Conservation (phyloP, 2,888 invertebrate species). For the Arrhopalites spinosus region DNA sequence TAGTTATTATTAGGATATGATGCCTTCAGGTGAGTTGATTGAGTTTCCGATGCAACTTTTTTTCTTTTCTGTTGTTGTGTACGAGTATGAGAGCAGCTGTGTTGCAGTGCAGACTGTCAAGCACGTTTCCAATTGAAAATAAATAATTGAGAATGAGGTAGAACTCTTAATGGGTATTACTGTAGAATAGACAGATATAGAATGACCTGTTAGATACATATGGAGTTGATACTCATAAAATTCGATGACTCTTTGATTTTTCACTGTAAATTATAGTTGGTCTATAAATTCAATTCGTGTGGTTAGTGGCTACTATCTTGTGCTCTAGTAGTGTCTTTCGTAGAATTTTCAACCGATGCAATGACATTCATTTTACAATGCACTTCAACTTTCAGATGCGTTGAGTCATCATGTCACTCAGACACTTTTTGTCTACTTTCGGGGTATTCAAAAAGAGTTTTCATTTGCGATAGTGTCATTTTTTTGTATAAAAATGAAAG, state of each 20-base stretch:
- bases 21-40: not conserved
- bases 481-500: too few species aligned
- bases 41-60: not conserved
- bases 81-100: not conserved
- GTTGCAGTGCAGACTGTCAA: not conserved
- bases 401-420: too few species aligned
- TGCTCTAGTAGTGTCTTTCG: too few species aligned
- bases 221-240: not conserved
- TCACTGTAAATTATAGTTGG: not conserved
- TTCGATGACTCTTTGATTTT: not conserved
- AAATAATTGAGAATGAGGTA: not conserved
- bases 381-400: too few species aligned
- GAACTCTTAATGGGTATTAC: not conserved
- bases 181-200: too few species aligned
- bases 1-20: slow-evolving; percentile 25
- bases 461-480: too few species aligned
- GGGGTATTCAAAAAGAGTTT: too few species aligned
- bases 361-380: too few species aligned
- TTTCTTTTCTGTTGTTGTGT: not conserved
- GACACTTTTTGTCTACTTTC: slow-evolving; percentile 1
- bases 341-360: too few species aligned
- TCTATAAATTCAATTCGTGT: not conserved
- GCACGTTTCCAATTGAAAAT: slow-evolving; percentile 6
- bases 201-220: too few species aligned
- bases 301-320: not conserved